A percentile compares a stretch with the other conserved stretches of the same genome.
These are phyloP conservation scores for Scleropages formosus DNA, from an alignment of 2,797 vertebrate genomes.

Conservation along the genomic window DNA sequence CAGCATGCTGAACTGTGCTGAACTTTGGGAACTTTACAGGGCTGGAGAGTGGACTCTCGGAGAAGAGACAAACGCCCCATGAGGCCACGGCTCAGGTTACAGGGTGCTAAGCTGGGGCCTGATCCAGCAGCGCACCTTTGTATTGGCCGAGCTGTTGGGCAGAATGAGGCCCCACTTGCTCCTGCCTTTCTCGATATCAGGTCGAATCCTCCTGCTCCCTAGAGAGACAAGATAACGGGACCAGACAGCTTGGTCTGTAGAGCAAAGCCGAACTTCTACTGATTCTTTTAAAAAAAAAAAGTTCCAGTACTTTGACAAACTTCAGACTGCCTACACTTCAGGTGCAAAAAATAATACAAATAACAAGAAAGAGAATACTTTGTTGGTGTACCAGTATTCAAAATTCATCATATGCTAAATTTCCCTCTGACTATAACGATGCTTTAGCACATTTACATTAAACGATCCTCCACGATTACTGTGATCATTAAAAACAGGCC, in stretches of 20 bases:
- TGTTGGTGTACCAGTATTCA: constrained; percentile 34
- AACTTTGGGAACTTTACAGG: constrained; percentile 21
- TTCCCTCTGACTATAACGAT: too few relatives aligned
- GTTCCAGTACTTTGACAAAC: background rate
- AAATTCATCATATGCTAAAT: background rate
- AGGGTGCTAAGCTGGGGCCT: constrained; percentile 40
- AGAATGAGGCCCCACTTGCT: constrained; percentile 57
- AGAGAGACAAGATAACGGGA: constrained; percentile 4
- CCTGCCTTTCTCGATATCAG: constrained; percentile 41
- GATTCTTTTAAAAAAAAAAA: background rate
- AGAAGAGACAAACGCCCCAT: constrained; percentile 9
- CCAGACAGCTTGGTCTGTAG: background rate
- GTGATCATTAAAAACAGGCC: too few relatives aligned
- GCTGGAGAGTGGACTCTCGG: constrained; percentile 6
- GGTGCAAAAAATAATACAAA: constrained; percentile 43
- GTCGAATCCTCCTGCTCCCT: background rate
- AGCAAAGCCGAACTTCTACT: constrained; percentile 1
- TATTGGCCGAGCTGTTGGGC: constrained; percentile 45
- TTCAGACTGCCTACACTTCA: constrained; percentile 17
- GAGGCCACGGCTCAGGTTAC: constrained; percentile 25
- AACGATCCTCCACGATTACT: too few relatives aligned
- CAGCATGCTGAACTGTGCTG: constrained; percentile 14
- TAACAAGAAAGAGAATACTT: constrained; percentile 42
- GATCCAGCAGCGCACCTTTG: constrained; percentile 37
- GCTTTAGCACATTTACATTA: too few relatives aligned